Base-by-base conservation (phyloP, 2,888 invertebrate genomes). In the Leuctra nigra region DNA sequence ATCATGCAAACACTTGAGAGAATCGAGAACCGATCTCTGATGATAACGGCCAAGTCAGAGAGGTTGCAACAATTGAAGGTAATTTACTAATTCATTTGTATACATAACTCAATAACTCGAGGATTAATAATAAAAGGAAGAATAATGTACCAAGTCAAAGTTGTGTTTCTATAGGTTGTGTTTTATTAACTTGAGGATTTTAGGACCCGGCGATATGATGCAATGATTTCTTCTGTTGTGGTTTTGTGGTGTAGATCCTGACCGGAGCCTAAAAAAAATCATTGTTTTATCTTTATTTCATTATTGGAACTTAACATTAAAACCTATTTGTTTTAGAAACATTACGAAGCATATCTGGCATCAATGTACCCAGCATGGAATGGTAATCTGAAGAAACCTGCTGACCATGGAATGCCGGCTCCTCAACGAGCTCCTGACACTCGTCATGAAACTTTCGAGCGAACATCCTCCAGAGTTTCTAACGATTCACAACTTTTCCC, bases 1-100 rank as follows among this genome's bases (percentile, higher is more conserved):
- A 59, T 61, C 38, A 22, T 61, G 20, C 58, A 60, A 39, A 57
- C 58, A 6, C 55, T 61, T 6, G 58, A 61, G n/a, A 54, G 58
- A 18, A 56, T 60, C 16, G 61, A 61, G 50, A 58, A 47, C 18
- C 54, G 56, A 33, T 50, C 59, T 13, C 47, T 54, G 11, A 47
- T 58, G 33, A 46, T 61, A 25, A 53, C 54, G 35, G 58, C 61
- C 18, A 61, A 61, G 36, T 58, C 54, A 23, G 57, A 61, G 24
- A 56, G 61, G 18, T 38, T 61, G n/a, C 53, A 48, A 35, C 35
- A 60, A 22, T 20, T 61, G 33, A 48, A 60, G 18, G 61, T 61
- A 53, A 53, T 58, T 54, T 16, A 41, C 36, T 24, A 2, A n/a
- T n/a, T n/a, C n/a, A n/a, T n/a, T n/a, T n/a, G n/a, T n/a, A n/a